Evolutionary conservation across 2,113 vertebrate species (phyloP), one percentile per base, ranked within the genome.

Genomic region (Xenopus borealis): DNA sequence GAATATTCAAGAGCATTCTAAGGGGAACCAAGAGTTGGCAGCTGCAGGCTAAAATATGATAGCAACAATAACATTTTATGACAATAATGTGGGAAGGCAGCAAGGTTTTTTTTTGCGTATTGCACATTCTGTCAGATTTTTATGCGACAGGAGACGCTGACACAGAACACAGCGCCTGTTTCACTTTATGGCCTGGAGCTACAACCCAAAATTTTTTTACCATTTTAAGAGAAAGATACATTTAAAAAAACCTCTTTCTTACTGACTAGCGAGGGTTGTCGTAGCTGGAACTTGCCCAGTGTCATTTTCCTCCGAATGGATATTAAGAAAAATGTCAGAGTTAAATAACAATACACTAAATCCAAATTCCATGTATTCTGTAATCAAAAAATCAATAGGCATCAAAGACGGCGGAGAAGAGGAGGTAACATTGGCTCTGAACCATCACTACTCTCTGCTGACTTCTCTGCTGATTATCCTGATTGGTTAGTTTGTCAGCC

Each of bases 141-240:
- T 72, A 17, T 44, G 50, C 3, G 27, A 57, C 50, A n/a, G 30
- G 20, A 44, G 62, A 55, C n/a, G 23, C 50, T 55, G 53, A 55
- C 53, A n/a, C 53, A 55, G 14, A 55, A 55, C 53, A 55, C 53
- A 55, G 53, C 14, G 17, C 14, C 53, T 55, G 53, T 55, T 55
- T 55, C 17, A n/a, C 12, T 55, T 72, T 64, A 72, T 55, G 63
- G 50, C 46, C 62, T 8, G 46, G 45, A 72, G 62, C 62, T 63
- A 63, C 59, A 52, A 72, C 52, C 47, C 23, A 30, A 62, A 40
- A 4, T 55, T n/a, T 7, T 2, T 55, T 55, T 16, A 8, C 53
- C 12, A 55, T 16, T 27, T 27, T 27, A 27, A 27, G 23, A 27
- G 23, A 27, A 27, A 27, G 3, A 27, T 27, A 27, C 1, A 27